A percentile compares a stretch with the other conserved stretches of the same genome.
Evolutionary conservation across 2,888 invertebrate genomes (phyloP).

Genomic region (Drosophila lacicola): DNA sequence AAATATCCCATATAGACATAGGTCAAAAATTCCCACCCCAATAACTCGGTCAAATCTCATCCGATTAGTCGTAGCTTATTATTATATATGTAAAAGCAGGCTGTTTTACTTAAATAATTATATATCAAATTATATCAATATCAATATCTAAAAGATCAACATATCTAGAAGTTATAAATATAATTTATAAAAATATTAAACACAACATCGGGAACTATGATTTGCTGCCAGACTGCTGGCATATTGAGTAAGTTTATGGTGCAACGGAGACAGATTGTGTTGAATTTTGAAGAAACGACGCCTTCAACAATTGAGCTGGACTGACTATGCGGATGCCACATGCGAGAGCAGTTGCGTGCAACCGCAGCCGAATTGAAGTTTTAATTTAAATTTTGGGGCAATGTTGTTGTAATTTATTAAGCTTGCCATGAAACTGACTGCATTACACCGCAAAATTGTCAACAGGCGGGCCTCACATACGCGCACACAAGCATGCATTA

Average conservation of each 20-base stretch:
- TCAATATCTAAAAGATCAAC: too few species aligned
- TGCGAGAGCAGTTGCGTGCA: neutral
- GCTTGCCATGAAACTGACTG: conserved; percentile 55
- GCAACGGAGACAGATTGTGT: neutral
- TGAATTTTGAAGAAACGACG: neutral
- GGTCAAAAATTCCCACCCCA: too few species aligned
- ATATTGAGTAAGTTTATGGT: neutral
- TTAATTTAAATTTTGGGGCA: conserved; percentile 13
- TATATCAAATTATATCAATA: too few species aligned
- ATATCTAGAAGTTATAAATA: too few species aligned
- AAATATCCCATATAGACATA: too few species aligned
- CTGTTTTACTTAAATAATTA: too few species aligned
- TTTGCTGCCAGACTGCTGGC: too few species aligned
- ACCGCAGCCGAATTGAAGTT: neutral
- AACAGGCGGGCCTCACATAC: conserved; percentile 49
- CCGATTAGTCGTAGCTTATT: too few species aligned
- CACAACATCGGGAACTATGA: too few species aligned
- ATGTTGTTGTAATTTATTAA: conserved; percentile 45
- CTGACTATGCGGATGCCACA: conserved; percentile 2
- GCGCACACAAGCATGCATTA: conserved; percentile 1
- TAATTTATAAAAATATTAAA: too few species aligned
- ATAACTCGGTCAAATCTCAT: too few species aligned
- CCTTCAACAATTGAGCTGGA: neutral
- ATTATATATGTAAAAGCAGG: too few species aligned
- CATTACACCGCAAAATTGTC: conserved; percentile 63